Percentiles rank a stretch among this genome's conserved stretches.
phyloP scores from a whole-genome alignment of 1,140 invertebrate species.

The Venustaconcha ellipsiformis region DNA sequence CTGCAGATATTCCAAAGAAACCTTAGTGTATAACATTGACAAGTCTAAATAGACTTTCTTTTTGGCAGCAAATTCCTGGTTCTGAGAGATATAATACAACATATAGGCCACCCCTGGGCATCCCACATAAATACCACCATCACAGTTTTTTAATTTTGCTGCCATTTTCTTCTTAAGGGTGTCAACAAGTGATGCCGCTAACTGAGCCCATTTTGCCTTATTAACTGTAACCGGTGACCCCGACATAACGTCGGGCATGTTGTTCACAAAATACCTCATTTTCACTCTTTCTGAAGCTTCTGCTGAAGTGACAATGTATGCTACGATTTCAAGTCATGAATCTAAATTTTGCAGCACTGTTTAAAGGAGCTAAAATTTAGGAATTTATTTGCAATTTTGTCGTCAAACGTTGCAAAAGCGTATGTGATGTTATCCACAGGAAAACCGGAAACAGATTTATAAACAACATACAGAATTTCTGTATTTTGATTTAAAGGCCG shows the following conservation, averaged over 20 bases:
- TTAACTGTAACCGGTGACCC: constrained; percentile 40
- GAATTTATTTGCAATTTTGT: neutral
- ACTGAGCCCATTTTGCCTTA: constrained; percentile 47
- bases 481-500: too few relatives aligned
- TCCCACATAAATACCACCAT: constrained; percentile 72
- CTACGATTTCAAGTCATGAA: neutral
- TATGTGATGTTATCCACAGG: too few relatives aligned
- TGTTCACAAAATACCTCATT: constrained; percentile 66
- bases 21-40: constrained; percentile 59
- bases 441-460: too few relatives aligned
- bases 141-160: constrained; percentile 56
- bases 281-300: neutral
- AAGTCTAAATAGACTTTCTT: constrained; percentile 55
- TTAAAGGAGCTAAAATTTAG: neutral
- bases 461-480: too few relatives aligned
- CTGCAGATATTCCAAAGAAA: constrained; percentile 48
- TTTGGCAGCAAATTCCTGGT: constrained; percentile 49
- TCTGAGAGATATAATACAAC: constrained; percentile 66
- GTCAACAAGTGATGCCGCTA: constrained; percentile 35
- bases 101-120: constrained; percentile 71
- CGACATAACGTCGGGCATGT: constrained; percentile 50
- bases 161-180: constrained; percentile 45
- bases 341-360: neutral
- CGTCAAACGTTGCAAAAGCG: constrained; percentile 4
- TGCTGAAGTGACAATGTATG: too few relatives aligned